These are phyloP conservation scores for Orthosia gracilis DNA, from an alignment of 2,888 invertebrate species.

Conservation along the genomic window DNA sequence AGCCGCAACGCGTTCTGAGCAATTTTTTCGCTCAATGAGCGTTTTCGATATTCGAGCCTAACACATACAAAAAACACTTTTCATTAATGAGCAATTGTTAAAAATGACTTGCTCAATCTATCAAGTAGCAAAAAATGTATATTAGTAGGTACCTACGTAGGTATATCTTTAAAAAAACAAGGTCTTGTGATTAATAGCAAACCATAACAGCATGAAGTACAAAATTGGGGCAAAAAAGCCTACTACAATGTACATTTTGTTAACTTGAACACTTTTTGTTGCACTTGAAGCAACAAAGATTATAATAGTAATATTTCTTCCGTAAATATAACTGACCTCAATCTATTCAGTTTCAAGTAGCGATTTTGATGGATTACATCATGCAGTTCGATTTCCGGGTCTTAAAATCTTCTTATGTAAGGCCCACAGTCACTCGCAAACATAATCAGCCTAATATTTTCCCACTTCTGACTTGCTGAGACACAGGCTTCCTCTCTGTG, in stretches of 20 bases:
- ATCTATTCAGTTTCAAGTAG: conserved; percentile 15
- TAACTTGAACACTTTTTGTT: conserved; percentile 15
- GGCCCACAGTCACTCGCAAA: too few relatives aligned
- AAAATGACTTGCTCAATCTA: conserved; percentile 2
- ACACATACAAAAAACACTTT: too few relatives aligned
- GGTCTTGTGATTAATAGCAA: not conserved
- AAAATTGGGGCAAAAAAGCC: not conserved
- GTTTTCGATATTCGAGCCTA: too few relatives aligned
- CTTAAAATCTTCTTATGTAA: not conserved
- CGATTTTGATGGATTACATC: not conserved
- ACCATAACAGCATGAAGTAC: conserved; percentile 7
- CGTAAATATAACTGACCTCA: conserved; percentile 32
- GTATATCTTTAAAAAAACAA: not conserved
- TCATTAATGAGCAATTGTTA: not conserved
- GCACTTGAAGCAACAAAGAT: not conserved
- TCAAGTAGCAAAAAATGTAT: not conserved
- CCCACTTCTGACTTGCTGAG: too few relatives aligned
- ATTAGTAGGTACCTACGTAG: too few relatives aligned
- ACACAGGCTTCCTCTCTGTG: too few relatives aligned
- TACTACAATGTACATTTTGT: not conserved
- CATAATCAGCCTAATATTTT: too few relatives aligned
- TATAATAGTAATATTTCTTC: conserved; percentile 9
- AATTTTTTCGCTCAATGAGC: too few relatives aligned
- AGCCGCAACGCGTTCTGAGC: too few relatives aligned
- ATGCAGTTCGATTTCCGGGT: not conserved